A percentile compares a stretch with the other conserved stretches of the same genome.
Conservation (phyloP, 2,113 vertebrate genomes). For the Helogale parvula region DNA sequence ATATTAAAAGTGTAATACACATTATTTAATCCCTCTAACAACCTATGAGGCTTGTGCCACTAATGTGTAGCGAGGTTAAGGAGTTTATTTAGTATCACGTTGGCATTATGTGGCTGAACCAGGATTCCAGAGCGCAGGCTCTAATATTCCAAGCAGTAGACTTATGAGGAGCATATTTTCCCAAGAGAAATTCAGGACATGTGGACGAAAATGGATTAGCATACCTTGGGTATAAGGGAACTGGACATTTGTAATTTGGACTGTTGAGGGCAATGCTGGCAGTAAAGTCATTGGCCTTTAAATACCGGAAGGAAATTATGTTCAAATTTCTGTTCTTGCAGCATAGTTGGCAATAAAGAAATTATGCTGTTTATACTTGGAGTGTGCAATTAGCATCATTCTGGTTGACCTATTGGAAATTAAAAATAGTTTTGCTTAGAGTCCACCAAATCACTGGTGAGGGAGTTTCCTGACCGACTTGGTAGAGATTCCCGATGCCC, state of each 20-base stretch:
- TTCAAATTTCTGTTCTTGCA: slow-evolving; percentile 47
- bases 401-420: not conserved
- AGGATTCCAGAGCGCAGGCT: not conserved
- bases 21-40: not conserved
- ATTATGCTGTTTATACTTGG: not conserved
- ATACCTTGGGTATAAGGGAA: not conserved
- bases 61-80: not conserved
- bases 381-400: not conserved
- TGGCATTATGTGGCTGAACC: not conserved
- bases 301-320: not conserved
- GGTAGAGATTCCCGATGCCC: not conserved
- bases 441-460: not conserved
- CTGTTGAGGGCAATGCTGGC: not conserved
- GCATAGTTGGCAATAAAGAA: slow-evolving; percentile 16
- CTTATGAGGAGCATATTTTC: not conserved
- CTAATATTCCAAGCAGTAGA: not conserved
- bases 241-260: not conserved
- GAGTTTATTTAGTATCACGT: not conserved
- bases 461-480: not conserved
- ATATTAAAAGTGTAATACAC: not conserved
- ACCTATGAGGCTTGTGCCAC: not conserved
- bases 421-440: slow-evolving; percentile 54
- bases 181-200: not conserved
- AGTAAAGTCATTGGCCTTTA: not conserved
- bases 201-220: not conserved